Percentiles rank a stretch among this genome's conserved stretches.
Evolutionary conservation across 2,797 vertebrate species (phyloP).

Genomic region (Rhinoraja longicauda): DNA sequence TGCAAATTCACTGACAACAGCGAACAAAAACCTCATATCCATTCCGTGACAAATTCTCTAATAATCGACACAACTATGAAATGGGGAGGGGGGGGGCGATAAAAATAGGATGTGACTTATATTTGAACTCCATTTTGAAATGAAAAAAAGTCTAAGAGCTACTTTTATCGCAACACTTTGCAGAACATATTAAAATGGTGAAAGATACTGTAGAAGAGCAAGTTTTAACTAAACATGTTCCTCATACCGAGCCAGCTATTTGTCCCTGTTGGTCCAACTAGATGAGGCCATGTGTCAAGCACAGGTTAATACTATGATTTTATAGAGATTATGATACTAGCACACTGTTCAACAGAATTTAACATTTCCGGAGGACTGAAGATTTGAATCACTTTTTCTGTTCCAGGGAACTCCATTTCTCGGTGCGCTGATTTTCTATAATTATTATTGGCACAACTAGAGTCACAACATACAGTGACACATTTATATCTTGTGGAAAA

Average conservation of each 20-base stretch:
- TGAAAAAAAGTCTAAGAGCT: background rate
- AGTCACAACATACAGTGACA: background rate
- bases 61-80: background rate
- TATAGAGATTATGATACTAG: background rate
- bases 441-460: background rate
- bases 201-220: background rate
- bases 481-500: background rate
- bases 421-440: background rate
- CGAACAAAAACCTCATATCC: no score
- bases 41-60: background rate
- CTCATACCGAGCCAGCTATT: background rate
- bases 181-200: background rate
- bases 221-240: background rate
- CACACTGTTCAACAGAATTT: background rate
- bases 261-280: background rate
- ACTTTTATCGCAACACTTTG: background rate
- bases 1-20: background rate
- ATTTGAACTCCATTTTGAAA: background rate
- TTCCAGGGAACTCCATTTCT: background rate
- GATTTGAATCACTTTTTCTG: background rate
- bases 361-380: background rate
- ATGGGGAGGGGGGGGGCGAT: background rate
- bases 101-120: background rate
- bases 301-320: background rate
- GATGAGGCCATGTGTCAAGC: background rate